phyloP scores from a whole-genome alignment of 2,113 vertebrate species.

The Sigmodon hispidus region DNA sequence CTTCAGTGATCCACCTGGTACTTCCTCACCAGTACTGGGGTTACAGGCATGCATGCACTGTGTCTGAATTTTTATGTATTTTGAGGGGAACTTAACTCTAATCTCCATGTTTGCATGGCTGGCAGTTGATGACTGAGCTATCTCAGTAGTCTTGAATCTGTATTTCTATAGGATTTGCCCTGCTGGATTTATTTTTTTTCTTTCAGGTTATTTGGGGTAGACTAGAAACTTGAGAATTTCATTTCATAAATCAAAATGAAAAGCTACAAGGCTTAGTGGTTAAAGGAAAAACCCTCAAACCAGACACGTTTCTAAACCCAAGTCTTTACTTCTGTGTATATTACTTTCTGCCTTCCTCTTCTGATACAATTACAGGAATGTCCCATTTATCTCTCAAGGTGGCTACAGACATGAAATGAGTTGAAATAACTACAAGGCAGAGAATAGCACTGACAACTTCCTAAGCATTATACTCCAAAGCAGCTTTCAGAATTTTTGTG shows the following conservation, averaged over 20 bases:
- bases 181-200: not conserved
- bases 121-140: not conserved
- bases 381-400: not conserved
- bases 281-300: not conserved
- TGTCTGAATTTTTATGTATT: not conserved
- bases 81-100: not conserved
- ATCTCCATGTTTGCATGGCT: too few species aligned
- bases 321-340: not conserved
- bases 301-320: not conserved
- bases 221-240: not conserved
- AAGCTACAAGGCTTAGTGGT: not conserved
- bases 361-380: not conserved
- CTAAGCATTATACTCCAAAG: not conserved
- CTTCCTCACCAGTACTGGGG: not conserved
- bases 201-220: not conserved
- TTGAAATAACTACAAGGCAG: not conserved
- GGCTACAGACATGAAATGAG: not conserved
- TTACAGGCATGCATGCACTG: not conserved
- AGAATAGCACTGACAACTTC: not conserved
- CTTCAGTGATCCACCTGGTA: not conserved
- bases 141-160: not conserved
- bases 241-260: slow-evolving; percentile 21
- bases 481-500: not conserved
- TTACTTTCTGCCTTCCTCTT: not conserved
- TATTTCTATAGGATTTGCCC: not conserved